phyloP scores from a whole-genome alignment of 2,113 vertebrate species.

The Tenrec ecaudatus region DNA sequence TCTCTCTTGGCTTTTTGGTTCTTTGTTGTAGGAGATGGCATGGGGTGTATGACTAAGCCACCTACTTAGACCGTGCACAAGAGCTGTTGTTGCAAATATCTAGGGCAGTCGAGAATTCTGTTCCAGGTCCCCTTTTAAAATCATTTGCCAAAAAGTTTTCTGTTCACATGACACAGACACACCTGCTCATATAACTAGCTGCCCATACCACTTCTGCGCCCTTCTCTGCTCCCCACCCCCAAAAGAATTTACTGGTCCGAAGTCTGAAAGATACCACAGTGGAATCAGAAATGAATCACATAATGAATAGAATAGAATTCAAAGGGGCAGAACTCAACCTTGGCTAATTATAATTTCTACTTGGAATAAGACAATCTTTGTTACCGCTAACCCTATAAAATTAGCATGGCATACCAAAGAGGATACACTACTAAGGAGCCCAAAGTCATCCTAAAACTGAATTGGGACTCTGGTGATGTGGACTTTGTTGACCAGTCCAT shows the following conservation, averaged over 20 bases:
- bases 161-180: not conserved
- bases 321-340: not conserved
- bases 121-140: not conserved
- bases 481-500: not conserved
- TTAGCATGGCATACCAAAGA: not conserved
- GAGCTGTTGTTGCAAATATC: not conserved
- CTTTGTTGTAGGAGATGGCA: not conserved
- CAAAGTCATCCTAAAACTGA: not conserved
- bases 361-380: not conserved
- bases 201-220: not conserved
- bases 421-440: not conserved
- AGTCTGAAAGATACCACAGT: not conserved
- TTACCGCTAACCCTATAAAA: slow-evolving; percentile 13
- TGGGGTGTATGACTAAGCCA: not conserved
- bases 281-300: not conserved
- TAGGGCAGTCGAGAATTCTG: slow-evolving; percentile 39
- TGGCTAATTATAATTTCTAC: slow-evolving; percentile 37
- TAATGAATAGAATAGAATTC: not conserved
- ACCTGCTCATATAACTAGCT: not conserved
- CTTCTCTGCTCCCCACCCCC: no score
- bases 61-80: not conserved
- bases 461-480: not conserved
- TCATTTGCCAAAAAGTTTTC: slow-evolving; percentile 23
- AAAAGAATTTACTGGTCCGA: not conserved
- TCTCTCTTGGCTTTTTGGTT: not conserved